These are phyloP conservation scores for Scolopax mira DNA, from an alignment of 2,113 vertebrate genomes.

Conservation along the genomic window DNA sequence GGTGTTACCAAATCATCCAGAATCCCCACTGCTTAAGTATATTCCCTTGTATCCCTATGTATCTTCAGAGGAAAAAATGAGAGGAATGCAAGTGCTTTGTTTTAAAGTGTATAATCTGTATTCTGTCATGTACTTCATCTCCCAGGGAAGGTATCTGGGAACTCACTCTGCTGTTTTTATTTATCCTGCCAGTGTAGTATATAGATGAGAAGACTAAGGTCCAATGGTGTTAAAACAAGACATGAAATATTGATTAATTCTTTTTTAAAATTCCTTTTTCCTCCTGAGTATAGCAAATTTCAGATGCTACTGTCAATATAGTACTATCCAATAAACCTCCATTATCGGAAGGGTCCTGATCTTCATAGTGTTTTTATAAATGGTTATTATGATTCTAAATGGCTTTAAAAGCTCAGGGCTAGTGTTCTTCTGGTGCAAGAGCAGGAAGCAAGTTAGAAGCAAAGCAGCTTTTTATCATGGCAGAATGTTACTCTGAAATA, in stretches of 20 bases:
- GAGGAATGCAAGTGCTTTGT: constrained; percentile 6
- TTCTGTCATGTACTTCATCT: constrained; percentile 67
- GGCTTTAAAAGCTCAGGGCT: constrained; percentile 14
- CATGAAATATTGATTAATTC: constrained; percentile 74
- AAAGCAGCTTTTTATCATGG: constrained; percentile 7
- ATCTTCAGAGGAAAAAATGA: constrained; percentile 30
- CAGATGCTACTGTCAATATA: constrained; percentile 60
- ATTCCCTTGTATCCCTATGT: constrained; percentile 28
- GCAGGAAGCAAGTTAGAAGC: constrained; percentile 9
- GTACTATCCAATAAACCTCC: constrained; percentile 54
- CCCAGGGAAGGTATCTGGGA: constrained; percentile 63
- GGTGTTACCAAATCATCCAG: constrained; percentile 45
- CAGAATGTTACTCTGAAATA: neutral
- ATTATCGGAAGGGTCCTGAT: constrained; percentile 51
- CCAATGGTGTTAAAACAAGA: constrained; percentile 71
- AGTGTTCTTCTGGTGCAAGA: neutral
- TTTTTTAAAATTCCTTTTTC: constrained; percentile 60
- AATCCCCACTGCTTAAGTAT: constrained; percentile 50
- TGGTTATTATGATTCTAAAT: constrained; percentile 57
- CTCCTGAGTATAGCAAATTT: constrained; percentile 62
- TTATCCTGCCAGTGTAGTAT: constrained; percentile 68
- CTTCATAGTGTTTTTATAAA: constrained; percentile 47
- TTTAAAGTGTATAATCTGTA: constrained; percentile 73
- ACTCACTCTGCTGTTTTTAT: constrained; percentile 70
- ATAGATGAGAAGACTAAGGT: constrained; percentile 68